Conservation (phyloP, 2,888 invertebrate genomes). For the Fragum whitleyi region DNA sequence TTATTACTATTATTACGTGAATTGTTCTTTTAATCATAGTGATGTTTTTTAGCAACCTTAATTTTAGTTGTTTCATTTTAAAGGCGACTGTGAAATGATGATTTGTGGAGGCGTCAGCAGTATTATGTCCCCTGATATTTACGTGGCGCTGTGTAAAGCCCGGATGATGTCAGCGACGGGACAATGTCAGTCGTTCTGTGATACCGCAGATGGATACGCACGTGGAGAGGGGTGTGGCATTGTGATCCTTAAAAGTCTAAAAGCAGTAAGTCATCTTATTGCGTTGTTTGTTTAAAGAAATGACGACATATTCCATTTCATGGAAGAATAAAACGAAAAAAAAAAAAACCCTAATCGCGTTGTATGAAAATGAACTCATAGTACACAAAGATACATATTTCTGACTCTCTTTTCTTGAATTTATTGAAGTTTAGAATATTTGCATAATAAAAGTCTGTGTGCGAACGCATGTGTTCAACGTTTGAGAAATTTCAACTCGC, state of each 20-base stretch:
- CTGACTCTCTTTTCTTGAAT: no score
- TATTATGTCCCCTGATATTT: conserved; percentile 70
- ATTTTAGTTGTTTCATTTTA: background rate
- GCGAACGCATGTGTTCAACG: no score
- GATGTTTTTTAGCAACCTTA: no score
- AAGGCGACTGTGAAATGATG: conserved; percentile 68
- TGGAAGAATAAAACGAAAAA: no score
- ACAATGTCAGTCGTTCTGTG: conserved; percentile 72
- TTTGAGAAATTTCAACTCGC: no score
- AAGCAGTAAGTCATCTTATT: conserved; percentile 50
- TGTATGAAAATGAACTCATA: no score
- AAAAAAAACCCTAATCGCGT: no score
- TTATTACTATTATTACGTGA: no score
- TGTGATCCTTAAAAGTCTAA: conserved; percentile 69
- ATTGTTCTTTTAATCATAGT: no score
- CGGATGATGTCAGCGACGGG: conserved; percentile 74
- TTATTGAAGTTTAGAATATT: no score
- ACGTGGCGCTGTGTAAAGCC: conserved; percentile 69
- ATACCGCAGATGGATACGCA: conserved; percentile 74
- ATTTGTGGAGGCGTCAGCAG: conserved; percentile 75
- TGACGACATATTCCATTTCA: background rate
- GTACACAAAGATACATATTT: no score
- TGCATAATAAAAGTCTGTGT: no score
- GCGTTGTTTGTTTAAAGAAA: background rate
- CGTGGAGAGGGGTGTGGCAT: conserved; percentile 76